Conservation (phyloP, 2,888 invertebrate species). For the Scaptomyza cyrtandrae region DNA sequence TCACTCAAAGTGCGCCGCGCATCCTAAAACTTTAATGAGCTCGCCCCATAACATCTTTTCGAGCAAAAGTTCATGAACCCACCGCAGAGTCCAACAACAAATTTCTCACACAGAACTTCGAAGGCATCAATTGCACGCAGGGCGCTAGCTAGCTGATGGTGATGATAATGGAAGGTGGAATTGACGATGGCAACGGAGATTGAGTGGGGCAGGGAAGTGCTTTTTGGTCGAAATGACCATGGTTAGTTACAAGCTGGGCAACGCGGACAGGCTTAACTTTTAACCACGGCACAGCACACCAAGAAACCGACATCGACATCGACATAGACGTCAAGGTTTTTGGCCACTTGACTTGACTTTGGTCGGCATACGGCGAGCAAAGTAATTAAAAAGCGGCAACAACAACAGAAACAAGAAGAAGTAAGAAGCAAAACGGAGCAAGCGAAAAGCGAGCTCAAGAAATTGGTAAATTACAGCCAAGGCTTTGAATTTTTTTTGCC, state of each 20-base stretch:
- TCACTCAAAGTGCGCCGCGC: constrained; percentile 54
- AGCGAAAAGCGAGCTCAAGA: constrained; percentile 49
- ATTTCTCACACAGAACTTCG: constrained; percentile 53
- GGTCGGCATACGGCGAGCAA: constrained; percentile 41
- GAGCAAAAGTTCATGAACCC: constrained; percentile 70
- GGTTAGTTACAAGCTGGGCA: constrained; percentile 20
- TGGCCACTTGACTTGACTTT: constrained; percentile 73
- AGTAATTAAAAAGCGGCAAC: constrained; percentile 70
- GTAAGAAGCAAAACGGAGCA: constrained; percentile 21
- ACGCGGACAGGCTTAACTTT: constrained; percentile 70
- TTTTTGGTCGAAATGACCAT: constrained; percentile 18
- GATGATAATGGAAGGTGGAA: constrained; percentile 23
- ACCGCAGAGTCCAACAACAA: not conserved
- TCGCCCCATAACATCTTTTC: not conserved
- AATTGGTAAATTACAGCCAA: constrained; percentile 67
- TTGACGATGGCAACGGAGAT: constrained; percentile 1
- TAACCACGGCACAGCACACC: constrained; percentile 51
- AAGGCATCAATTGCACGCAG: constrained; percentile 74
- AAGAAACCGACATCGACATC: constrained; percentile 57
- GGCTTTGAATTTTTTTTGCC: constrained; percentile 28
- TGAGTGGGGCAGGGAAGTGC: constrained; percentile 1
- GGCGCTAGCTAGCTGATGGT: constrained; percentile 31
- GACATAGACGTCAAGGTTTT: constrained; percentile 55
- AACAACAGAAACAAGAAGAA: constrained; percentile 17
- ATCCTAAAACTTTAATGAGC: constrained; percentile 66